Evolutionary conservation across 2,797 vertebrate genomes (phyloP).

Genomic region (Tachyglossus aculeatus): DNA sequence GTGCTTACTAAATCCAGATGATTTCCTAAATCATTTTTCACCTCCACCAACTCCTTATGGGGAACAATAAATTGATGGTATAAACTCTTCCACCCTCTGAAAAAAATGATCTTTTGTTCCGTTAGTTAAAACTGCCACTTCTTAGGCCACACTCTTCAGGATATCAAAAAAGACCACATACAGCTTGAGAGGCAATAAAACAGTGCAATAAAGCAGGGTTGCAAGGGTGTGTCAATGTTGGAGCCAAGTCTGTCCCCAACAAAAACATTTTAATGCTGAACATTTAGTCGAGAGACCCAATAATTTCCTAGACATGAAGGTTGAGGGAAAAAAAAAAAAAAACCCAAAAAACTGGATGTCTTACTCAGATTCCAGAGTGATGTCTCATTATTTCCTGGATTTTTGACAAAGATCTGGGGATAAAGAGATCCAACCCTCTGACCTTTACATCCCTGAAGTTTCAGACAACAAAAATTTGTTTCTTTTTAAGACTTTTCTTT

Average conservation of each 20-base stretch:
- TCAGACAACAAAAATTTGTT: neutral
- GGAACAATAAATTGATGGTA: neutral
- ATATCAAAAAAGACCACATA: no score
- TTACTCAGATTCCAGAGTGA: no score
- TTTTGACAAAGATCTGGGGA: neutral
- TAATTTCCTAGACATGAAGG: no score
- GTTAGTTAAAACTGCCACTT: neutral
- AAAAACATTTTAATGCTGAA: no score
- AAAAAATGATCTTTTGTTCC: neutral
- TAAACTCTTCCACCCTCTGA: neutral
- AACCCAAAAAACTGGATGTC: no score
- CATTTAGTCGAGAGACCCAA: no score
- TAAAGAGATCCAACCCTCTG: neutral
- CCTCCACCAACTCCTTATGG: neutral
- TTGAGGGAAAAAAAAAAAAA: no score
- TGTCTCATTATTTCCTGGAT: neutral
- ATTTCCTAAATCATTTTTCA: neutral
- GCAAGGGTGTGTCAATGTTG: no score
- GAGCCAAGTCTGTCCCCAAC: no score
- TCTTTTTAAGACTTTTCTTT: neutral
- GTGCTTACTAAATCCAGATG: neutral
- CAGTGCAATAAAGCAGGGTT: no score
- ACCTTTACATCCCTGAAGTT: neutral
- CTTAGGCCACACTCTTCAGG: no score
- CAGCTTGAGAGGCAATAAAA: no score